phyloP scores from a whole-genome alignment of 2,113 vertebrate species.

The Corapipo altera region DNA sequence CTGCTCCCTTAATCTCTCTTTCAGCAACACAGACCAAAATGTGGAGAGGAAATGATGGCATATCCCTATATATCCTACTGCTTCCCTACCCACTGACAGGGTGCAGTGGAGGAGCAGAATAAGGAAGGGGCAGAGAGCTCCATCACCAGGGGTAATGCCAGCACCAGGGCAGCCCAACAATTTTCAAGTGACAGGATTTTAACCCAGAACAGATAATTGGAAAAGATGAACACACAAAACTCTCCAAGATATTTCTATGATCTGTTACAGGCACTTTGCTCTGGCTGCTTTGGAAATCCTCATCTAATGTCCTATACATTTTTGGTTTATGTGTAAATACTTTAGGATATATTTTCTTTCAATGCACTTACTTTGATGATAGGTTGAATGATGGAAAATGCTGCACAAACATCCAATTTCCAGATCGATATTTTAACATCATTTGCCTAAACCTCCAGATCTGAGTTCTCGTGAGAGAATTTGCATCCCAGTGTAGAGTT shows the following conservation, averaged over 20 bases:
- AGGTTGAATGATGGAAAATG: neutral
- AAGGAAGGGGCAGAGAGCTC: neutral
- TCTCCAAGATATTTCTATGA: neutral
- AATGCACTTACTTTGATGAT: neutral
- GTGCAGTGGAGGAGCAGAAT: neutral
- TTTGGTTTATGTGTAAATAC: neutral
- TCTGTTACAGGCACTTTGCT: neutral
- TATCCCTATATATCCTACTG: neutral
- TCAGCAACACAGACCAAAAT: neutral
- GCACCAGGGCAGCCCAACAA: neutral
- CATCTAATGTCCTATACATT: neutral
- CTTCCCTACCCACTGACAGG: fast-evolving
- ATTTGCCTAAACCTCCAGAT: neutral
- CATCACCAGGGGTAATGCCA: neutral
- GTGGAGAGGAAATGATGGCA: neutral
- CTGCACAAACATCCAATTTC: neutral
- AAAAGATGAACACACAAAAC: neutral
- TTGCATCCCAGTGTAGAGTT: neutral
- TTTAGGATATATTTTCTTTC: neutral
- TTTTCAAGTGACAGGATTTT: neutral
- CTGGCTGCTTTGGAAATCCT: neutral
- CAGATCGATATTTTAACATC: neutral
- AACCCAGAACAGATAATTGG: neutral
- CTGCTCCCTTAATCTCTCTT: neutral
- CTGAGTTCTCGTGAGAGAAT: neutral